These are phyloP conservation scores for Sphyrna mokarran DNA, from an alignment of 2,113 vertebrate genomes.

Conservation along the genomic window DNA sequence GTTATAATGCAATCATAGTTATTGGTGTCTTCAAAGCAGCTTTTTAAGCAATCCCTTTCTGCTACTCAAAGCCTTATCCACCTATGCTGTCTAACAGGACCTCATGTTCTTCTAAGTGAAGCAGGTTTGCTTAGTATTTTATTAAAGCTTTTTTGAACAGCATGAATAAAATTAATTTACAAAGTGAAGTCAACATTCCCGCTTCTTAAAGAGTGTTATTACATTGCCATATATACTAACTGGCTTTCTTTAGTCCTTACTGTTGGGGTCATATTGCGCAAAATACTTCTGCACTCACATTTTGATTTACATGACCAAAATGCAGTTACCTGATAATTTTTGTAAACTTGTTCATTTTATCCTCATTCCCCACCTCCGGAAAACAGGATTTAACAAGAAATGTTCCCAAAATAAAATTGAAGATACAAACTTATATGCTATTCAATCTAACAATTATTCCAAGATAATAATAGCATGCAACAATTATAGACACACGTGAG, in stretches of 20 bases:
- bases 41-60: neutral
- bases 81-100: neutral
- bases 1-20: neutral
- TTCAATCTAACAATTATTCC: conserved; percentile 17
- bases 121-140: neutral
- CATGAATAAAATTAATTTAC: neutral
- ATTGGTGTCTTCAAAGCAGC: neutral
- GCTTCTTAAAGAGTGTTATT: neutral
- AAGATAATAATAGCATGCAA: conserved; percentile 5
- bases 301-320: neutral
- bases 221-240: neutral
- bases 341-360: neutral
- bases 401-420: conserved; percentile 21
- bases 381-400: neutral
- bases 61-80: neutral
- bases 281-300: neutral
- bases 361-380: neutral
- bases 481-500: neutral
- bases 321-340: neutral
- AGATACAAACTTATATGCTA: conserved; percentile 4
- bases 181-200: neutral
- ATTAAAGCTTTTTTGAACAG: neutral
- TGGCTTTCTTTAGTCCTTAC: neutral
- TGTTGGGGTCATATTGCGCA: neutral
- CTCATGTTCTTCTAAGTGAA: neutral